Percentiles rank a stretch among this genome's conserved stretches.
Conservation (phyloP, 2,113 vertebrate genomes). For the Gymnobelideus leadbeateri region DNA sequence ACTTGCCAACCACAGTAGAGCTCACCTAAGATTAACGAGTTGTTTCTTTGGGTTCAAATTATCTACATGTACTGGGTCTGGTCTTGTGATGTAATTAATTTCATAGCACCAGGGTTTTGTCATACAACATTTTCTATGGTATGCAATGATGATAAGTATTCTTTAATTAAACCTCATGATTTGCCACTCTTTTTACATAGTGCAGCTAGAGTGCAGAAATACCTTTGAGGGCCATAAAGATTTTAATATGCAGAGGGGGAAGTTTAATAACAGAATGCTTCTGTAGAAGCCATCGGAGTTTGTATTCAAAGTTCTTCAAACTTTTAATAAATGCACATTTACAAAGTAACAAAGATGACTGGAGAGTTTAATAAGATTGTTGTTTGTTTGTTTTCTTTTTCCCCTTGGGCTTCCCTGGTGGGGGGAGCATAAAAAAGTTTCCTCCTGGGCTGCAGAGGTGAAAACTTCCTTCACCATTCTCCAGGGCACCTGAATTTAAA, state of each 20-base stretch:
- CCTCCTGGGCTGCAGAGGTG: fast-evolving
- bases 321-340: conserved; percentile 49
- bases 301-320: conserved; percentile 62
- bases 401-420: neutral
- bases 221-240: conserved; percentile 47
- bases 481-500: neutral
- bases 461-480: neutral
- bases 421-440: neutral
- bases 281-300: conserved; percentile 47
- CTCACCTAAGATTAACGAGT: conserved; percentile 92
- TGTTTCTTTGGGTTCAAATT: conserved; percentile 86
- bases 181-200: conserved; percentile 81
- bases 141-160: conserved; percentile 87
- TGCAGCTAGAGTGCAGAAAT: conserved; percentile 68
- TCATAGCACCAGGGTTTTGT: conserved; percentile 90
- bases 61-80: conserved; percentile 86
- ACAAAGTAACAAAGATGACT: neutral
- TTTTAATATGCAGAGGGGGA: conserved; percentile 62
- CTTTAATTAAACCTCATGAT: conserved; percentile 90
- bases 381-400: neutral
- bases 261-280: conserved; percentile 51
- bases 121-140: conserved; percentile 78
- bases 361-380: neutral
- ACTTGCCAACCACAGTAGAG: conserved; percentile 84
- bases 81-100: conserved; percentile 91